These are phyloP conservation scores for Scortum barcoo DNA, from an alignment of 2,113 vertebrate genomes.

Conservation along the genomic window DNA sequence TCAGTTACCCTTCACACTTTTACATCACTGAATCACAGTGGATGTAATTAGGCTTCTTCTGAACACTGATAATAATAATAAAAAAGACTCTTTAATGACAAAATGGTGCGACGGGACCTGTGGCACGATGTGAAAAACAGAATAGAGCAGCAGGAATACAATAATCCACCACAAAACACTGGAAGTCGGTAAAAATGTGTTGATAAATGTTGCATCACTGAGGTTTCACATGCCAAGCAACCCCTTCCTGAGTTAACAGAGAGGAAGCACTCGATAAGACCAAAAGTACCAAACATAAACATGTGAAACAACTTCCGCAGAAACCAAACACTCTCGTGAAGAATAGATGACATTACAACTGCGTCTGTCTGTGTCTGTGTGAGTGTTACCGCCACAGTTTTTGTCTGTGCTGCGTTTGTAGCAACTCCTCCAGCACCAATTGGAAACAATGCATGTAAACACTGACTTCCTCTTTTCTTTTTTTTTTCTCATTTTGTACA, in stretches of 20 bases:
- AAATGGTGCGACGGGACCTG: no score
- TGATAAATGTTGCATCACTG: constrained; percentile 60
- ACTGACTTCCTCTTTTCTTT: constrained; percentile 74
- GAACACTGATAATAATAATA: background rate
- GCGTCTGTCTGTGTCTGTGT: no score
- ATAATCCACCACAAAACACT: constrained; percentile 16
- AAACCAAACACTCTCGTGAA: background rate
- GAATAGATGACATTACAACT: constrained; percentile 1
- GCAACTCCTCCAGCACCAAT: constrained; percentile 17
- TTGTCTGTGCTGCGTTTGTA: constrained; percentile 1
- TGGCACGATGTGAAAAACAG: background rate
- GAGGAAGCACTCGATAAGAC: constrained; percentile 39
- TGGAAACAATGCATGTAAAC: constrained; percentile 71
- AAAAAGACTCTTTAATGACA: background rate
- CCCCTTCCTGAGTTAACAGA: constrained; percentile 66
- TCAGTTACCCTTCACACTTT: background rate
- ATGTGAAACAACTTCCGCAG: constrained; percentile 5
- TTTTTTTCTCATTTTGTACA: constrained; percentile 51
- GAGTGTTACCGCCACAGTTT: background rate
- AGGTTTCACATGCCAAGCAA: constrained; percentile 64
- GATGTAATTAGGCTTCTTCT: background rate
- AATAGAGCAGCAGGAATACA: background rate
- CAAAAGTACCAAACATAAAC: constrained; percentile 9
- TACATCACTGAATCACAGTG: constrained; percentile 11
- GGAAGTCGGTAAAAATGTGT: constrained; percentile 12